Evolutionary conservation across 2,113 vertebrate genomes (phyloP).

Genomic region (Myotis davidii): DNA sequence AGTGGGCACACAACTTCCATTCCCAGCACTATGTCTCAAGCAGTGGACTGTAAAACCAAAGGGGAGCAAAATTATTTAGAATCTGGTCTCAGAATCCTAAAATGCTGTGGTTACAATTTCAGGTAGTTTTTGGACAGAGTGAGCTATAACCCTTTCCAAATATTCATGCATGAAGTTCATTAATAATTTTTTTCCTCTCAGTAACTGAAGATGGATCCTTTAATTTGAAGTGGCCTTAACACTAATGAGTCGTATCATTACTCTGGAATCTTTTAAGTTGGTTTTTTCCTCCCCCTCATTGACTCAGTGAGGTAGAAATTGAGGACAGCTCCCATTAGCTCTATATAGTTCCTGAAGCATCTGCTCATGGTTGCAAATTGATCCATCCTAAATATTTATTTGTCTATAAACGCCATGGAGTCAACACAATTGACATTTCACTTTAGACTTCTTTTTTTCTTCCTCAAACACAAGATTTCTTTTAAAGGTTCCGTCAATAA

Average conservation of each 20-base stretch:
- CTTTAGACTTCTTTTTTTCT: slow-evolving; percentile 60
- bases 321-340: slow-evolving; percentile 74
- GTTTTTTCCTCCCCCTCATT: slow-evolving; percentile 43
- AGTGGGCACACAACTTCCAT: not conserved
- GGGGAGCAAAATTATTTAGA: slow-evolving; percentile 37
- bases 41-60: slow-evolving; percentile 60
- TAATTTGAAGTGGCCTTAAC: slow-evolving; percentile 78
- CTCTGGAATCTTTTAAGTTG: slow-evolving; percentile 63
- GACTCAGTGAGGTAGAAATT: slow-evolving; percentile 73
- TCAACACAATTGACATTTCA: slow-evolving; percentile 53
- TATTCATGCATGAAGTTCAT: slow-evolving; percentile 68
- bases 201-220: slow-evolving; percentile 73
- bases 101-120: slow-evolving; percentile 42
- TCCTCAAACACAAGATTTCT: slow-evolving; percentile 43
- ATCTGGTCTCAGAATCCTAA: slow-evolving; percentile 54
- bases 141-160: slow-evolving; percentile 60
- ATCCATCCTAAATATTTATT: slow-evolving; percentile 76
- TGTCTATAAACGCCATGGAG: slow-evolving; percentile 70
- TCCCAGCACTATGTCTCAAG: not conserved
- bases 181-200: slow-evolving; percentile 64
- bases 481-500: slow-evolving; percentile 80
- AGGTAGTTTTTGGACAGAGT: slow-evolving; percentile 10
- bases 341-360: slow-evolving; percentile 71
- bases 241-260: slow-evolving; percentile 80
- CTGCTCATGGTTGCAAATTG: slow-evolving; percentile 65